These are phyloP conservation scores for Nicator chloris DNA, from an alignment of 2,113 vertebrate genomes.

Conservation along the genomic window DNA sequence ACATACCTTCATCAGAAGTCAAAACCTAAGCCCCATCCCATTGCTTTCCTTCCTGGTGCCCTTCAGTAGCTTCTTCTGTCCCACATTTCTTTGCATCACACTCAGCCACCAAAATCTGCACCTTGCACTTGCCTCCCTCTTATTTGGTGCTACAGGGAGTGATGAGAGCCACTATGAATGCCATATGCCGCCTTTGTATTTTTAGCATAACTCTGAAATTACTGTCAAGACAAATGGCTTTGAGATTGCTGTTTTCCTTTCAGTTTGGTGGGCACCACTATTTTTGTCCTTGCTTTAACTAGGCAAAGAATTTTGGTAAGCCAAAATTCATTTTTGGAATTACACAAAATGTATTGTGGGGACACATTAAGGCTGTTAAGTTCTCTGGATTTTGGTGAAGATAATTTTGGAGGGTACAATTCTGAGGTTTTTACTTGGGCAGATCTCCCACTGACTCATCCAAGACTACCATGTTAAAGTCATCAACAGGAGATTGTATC, in stretches of 20 bases:
- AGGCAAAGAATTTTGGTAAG: slow-evolving; percentile 13
- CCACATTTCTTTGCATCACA: neutral
- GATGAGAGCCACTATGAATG: neutral
- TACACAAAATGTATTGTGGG: neutral
- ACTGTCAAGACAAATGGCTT: neutral
- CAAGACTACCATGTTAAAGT: slow-evolving; percentile 8
- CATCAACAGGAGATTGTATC: slow-evolving; percentile 1
- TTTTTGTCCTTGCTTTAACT: slow-evolving; percentile 25
- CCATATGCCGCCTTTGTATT: neutral
- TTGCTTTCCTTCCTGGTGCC: neutral
- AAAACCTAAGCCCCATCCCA: neutral
- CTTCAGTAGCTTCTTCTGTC: neutral
- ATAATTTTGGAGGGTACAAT: slow-evolving; percentile 19
- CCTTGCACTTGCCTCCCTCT: neutral
- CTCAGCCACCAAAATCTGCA: neutral
- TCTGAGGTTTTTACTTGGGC: slow-evolving; percentile 27
- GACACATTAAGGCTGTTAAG: neutral
- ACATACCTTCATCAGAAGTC: neutral
- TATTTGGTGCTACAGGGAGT: neutral
- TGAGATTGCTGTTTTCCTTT: neutral
- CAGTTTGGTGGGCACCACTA: slow-evolving; percentile 7
- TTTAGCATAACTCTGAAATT: neutral
- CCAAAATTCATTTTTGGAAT: slow-evolving; percentile 27
- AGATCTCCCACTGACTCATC: neutral
- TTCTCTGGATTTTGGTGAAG: slow-evolving; percentile 32